phyloP scores from a whole-genome alignment of 1,140 invertebrate species.

The Tenebrio molitor region DNA sequence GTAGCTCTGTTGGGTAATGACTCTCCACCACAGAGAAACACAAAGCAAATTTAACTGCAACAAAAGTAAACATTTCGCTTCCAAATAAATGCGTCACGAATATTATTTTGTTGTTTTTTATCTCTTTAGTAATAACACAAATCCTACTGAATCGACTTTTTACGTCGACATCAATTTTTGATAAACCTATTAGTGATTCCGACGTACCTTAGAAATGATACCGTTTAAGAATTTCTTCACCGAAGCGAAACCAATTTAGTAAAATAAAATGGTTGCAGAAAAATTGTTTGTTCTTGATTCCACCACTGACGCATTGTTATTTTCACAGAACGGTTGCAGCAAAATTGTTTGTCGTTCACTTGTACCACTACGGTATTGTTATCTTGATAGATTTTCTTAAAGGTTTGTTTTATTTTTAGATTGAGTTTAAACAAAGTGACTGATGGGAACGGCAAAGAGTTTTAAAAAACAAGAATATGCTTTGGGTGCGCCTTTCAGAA shows the following conservation, averaged over 20 bases:
- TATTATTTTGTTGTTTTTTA: conserved; percentile 10
- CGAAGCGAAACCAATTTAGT: too few species aligned
- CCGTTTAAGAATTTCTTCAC: too few species aligned
- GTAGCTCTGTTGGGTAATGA: conserved; percentile 44
- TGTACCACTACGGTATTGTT: conserved; percentile 4
- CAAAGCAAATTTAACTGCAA: conserved; percentile 32
- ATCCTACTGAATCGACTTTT: too few species aligned
- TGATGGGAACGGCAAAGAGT: conserved; percentile 18
- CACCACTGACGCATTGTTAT: too few species aligned
- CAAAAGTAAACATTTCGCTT: conserved; percentile 30
- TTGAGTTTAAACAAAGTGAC: conserved; percentile 25
- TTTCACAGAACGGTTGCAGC: too few species aligned
- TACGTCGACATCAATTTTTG: too few species aligned
- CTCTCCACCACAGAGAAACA: conserved; percentile 13
- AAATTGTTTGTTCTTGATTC: too few species aligned
- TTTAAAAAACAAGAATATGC: conserved; percentile 12
- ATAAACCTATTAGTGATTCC: too few species aligned
- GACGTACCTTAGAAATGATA: too few species aligned
- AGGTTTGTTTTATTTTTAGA: conserved; percentile 5
- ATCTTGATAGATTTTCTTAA: conserved; percentile 6
- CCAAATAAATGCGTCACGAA: conserved; percentile 8
- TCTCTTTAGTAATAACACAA: conserved; percentile 7
- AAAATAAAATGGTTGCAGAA: conserved; percentile 9
- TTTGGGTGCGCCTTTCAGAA: conserved; percentile 12
- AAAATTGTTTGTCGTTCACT: conserved; percentile 13